These are phyloP conservation scores for Sthenelais limicola DNA, from an alignment of 2,888 invertebrate genomes.

Conservation along the genomic window DNA sequence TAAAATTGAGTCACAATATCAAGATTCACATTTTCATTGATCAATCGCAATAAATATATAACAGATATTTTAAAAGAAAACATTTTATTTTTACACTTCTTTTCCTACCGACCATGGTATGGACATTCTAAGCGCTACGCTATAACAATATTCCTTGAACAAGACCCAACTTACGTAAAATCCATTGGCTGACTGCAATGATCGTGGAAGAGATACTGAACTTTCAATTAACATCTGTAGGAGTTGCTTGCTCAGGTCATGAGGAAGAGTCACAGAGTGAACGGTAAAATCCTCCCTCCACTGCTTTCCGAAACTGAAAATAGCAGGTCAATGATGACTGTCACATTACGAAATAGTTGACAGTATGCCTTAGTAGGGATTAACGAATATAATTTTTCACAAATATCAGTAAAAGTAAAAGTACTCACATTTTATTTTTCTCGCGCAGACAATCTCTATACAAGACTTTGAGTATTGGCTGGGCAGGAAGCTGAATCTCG, in stretches of 20 bases:
- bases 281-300: constrained; percentile 32
- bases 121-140: too few species aligned
- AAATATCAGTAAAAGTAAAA: not conserved
- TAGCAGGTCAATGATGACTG: not conserved
- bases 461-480: constrained; percentile 27
- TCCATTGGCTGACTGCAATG: constrained; percentile 24
- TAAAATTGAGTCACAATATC: too few species aligned
- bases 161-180: constrained; percentile 33
- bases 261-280: constrained; percentile 10
- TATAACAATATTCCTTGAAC: too few species aligned
- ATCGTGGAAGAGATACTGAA: constrained; percentile 22
- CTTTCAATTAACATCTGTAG: constrained; percentile 16
- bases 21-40: too few species aligned
- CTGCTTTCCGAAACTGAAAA: constrained; percentile 28
- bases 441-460: constrained; percentile 27
- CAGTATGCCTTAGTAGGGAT: not conserved
- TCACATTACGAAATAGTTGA: not conserved
- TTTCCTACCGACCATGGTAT: too few species aligned
- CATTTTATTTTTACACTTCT: too few species aligned
- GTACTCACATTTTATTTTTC: constrained; percentile 17
- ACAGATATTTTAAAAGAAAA: too few species aligned
- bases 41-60: too few species aligned
- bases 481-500: not conserved
- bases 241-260: constrained; percentile 25
- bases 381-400: too few species aligned